phyloP scores from a whole-genome alignment of 2,888 invertebrate genomes.

The Pediacus dermestoides region DNA sequence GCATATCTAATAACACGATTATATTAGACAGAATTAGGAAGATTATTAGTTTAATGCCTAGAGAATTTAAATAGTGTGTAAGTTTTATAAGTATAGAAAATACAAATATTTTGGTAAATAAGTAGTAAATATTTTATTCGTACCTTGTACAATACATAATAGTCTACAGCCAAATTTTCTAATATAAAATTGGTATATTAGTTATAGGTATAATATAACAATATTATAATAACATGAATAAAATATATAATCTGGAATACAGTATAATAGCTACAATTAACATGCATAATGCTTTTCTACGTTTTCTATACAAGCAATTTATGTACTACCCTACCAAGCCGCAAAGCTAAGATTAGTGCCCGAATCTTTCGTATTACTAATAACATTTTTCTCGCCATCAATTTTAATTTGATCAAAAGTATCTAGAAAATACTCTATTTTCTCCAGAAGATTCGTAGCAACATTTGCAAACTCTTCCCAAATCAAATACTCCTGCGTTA shows the following conservation, averaged over 20 bases:
- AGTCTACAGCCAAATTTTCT: conserved; percentile 10
- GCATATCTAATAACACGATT: conserved; percentile 45
- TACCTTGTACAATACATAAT: conserved; percentile 1
- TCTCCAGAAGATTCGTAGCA: conserved; percentile 69
- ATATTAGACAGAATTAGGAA: conserved; percentile 45
- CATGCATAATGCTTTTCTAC: too few species aligned
- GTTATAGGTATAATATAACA: conserved; percentile 14
- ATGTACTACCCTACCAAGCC: conserved; percentile 41
- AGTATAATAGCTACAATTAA: conserved; percentile 2
- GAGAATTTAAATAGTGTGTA: conserved; percentile 20
- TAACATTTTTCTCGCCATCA: conserved; percentile 25
- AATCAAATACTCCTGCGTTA: conserved; percentile 48
- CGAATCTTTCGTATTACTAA: conserved; percentile 32
- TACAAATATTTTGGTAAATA: conserved; percentile 17
- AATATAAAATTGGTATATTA: conserved; percentile 15
- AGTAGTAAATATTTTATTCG: conserved; percentile 11
- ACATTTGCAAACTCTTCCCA: conserved; percentile 77
- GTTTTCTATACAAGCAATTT: conserved; percentile 13
- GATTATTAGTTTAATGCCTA: conserved; percentile 44
- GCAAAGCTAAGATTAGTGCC: conserved; percentile 47
- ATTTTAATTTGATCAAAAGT: conserved; percentile 43
- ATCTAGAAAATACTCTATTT: conserved; percentile 53
- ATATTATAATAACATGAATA: conserved; percentile 8
- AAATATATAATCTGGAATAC: conserved; percentile 1
- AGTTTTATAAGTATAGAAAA: conserved; percentile 5